Evolutionary conservation across 1,140 invertebrate genomes (phyloP).

Genomic region (Scaptomyza graminum): DNA sequence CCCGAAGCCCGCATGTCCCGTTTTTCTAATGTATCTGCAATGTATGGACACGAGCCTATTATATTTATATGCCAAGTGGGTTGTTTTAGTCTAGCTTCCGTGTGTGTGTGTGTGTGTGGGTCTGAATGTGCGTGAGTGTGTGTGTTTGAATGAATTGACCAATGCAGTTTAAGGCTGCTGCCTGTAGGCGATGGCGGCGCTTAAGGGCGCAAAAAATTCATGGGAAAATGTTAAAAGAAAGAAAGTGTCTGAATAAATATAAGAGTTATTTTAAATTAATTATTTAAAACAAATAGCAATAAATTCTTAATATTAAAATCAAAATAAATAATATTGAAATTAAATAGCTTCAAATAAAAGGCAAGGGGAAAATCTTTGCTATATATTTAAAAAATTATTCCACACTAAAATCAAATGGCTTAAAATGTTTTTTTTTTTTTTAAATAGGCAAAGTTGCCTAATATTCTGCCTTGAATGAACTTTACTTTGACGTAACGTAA

Average conservation of each 20-base stretch:
- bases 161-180: conserved; percentile 62
- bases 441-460: too few relatives aligned
- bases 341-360: too few relatives aligned
- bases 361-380: too few relatives aligned
- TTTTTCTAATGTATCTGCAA: background rate
- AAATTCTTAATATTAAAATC: too few relatives aligned
- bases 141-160: conserved; percentile 48
- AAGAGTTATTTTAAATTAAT: too few relatives aligned
- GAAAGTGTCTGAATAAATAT: too few relatives aligned
- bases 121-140: conserved; percentile 27
- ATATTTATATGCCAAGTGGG: conserved; percentile 36
- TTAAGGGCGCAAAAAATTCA: background rate
- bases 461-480: background rate
- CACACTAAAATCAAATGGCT: too few relatives aligned
- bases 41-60: conserved; percentile 38
- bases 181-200: conserved; percentile 47
- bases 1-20: background rate
- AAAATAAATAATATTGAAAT: too few relatives aligned
- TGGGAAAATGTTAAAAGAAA: background rate
- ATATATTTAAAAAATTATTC: too few relatives aligned
- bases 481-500: background rate
- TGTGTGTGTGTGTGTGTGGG: conserved; percentile 1
- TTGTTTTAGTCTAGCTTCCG: conserved; percentile 23
- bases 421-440: too few relatives aligned
- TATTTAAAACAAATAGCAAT: too few relatives aligned